Conservation (phyloP, 2,113 vertebrate genomes). For the Nothobranchius furzeri region DNA sequence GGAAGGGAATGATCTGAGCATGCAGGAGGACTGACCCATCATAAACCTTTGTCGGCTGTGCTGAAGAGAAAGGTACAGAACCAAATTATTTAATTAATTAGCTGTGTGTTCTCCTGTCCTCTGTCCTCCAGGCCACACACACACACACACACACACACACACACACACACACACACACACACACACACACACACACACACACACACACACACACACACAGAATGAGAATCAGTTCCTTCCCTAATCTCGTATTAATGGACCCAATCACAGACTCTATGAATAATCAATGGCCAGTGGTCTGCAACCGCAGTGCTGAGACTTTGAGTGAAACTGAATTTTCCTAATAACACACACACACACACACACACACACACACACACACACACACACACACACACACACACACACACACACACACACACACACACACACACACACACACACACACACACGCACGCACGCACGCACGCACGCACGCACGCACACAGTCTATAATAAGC, state of each 20-base stretch:
- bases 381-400: too few relatives aligned
- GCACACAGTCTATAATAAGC: slow-evolving; percentile 71
- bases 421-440: too few relatives aligned
- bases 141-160: slow-evolving; percentile 33
- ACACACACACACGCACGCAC: too few relatives aligned
- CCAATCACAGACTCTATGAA: slow-evolving; percentile 82
- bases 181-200: slow-evolving; percentile 32
- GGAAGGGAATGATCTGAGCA: too few relatives aligned
- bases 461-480: too few relatives aligned
- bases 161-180: slow-evolving; percentile 41
- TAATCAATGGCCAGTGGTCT: slow-evolving; percentile 82
- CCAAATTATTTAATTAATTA: too few relatives aligned
- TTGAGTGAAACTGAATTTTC: slow-evolving; percentile 79
- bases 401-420: too few relatives aligned
- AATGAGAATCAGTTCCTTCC: slow-evolving; percentile 75
- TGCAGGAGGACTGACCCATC: too few relatives aligned
- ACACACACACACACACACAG: slow-evolving; percentile 40
- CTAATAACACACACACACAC: slow-evolving; percentile 71
- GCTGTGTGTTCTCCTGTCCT: too few relatives aligned
- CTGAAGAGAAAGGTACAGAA: too few relatives aligned
- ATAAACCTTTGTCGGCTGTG: too few relatives aligned
- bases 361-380: slow-evolving; percentile 36
- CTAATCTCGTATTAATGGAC: slow-evolving; percentile 82
- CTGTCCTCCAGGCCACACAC: neutral
- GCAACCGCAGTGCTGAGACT: slow-evolving; percentile 76